Conservation (phyloP, 2,888 invertebrate species). For the Nymphalis urticae region DNA sequence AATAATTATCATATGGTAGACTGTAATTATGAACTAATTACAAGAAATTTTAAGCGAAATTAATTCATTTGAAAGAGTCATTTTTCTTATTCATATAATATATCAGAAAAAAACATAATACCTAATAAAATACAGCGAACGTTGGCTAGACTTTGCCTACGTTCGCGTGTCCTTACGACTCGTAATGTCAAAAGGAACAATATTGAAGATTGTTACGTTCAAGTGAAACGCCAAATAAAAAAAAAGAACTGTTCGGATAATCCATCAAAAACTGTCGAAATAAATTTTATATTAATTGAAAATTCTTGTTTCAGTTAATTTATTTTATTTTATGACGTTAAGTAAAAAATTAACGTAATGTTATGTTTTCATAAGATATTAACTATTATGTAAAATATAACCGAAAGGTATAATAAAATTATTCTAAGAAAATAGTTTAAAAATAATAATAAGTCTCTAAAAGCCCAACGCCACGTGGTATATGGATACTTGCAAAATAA, state of each 20-base stretch:
- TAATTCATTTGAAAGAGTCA: constrained; percentile 31
- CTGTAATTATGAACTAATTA: constrained; percentile 13
- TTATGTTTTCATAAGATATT: no score
- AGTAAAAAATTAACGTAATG: no score
- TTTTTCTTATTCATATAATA: constrained; percentile 14
- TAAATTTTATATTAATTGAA: background rate
- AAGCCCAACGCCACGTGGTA: no score
- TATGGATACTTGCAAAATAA: no score
- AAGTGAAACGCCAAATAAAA: constrained; percentile 3
- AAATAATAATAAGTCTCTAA: no score
- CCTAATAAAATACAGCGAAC: constrained; percentile 73
- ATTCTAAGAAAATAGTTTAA: no score
- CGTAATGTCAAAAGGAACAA: constrained; percentile 73
- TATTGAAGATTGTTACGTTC: constrained; percentile 25
- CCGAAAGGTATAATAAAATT: no score
- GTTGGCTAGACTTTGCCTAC: constrained; percentile 71
- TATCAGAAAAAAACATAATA: constrained; percentile 48
- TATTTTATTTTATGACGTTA: no score
- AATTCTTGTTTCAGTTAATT: no score
- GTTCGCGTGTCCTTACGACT: constrained; percentile 77
- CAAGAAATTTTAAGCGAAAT: constrained; percentile 36
- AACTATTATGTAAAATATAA: no score
- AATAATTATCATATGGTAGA: constrained; percentile 49
- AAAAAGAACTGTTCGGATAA: background rate
- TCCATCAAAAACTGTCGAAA: background rate